A percentile compares a stretch with the other conserved stretches of the same genome.
These are phyloP conservation scores for Lottia gigantea DNA, from an alignment of 2,888 invertebrate species.

Conservation along the genomic window DNA sequence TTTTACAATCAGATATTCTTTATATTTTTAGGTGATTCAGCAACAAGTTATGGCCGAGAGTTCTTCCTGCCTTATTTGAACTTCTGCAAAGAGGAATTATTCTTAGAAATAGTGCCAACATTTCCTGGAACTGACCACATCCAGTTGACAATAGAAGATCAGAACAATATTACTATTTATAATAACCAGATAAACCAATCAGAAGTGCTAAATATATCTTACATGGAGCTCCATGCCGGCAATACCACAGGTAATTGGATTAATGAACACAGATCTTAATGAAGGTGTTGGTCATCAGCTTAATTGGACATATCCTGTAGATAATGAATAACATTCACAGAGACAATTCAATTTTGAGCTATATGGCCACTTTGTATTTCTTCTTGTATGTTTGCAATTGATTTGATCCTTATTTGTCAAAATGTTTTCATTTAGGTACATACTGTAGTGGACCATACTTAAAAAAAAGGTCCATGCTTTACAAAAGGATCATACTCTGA, in stretches of 20 bases:
- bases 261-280: neutral
- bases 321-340: too few species aligned
- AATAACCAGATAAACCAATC: neutral
- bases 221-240: neutral
- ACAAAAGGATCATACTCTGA: too few species aligned
- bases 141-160: neutral
- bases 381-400: too few species aligned
- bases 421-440: too few species aligned
- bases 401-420: too few species aligned
- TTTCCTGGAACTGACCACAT: neutral
- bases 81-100: neutral
- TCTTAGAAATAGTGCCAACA: constrained; percentile 1
- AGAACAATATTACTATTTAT: neutral
- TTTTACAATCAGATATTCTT: too few species aligned
- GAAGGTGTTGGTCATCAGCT: too few species aligned
- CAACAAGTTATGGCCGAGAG: constrained; percentile 10
- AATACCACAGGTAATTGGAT: neutral
- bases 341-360: too few species aligned
- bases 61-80: constrained; percentile 17
- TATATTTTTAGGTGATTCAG: neutral
- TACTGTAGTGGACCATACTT: too few species aligned
- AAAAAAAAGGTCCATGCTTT: too few species aligned
- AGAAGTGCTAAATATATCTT: neutral
- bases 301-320: too few species aligned
- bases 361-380: too few species aligned